Evolutionary conservation across 2,888 invertebrate species (phyloP), one percentile per base, ranked within the genome.

Genomic region (Parnassius smintheus): DNA sequence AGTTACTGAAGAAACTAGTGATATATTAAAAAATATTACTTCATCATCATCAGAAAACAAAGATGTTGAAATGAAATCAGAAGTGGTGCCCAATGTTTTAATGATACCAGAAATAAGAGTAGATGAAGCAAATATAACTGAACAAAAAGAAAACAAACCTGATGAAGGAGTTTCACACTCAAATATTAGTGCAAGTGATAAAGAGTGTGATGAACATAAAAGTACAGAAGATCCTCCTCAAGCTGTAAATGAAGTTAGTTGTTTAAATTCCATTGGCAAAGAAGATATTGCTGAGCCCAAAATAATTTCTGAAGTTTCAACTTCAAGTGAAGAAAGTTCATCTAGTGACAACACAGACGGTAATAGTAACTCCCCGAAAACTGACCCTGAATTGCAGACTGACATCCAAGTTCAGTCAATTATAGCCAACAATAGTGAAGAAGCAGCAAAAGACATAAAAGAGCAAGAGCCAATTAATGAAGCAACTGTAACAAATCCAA

Each of bases 321-420:
- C 86, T 52, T 88, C 90, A 48, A 90, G 88, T 74, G 91, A 91
- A 69, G 90, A 90, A 69, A 91, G 88, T 70, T 91, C 88, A 45
- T 89, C 89, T 11, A 90, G 89, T 78, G 91, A 90, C 60, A 90
- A 88, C 59, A 90, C 86, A 63, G 89, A 90, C 78, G 85, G 85
- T 1, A 91, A 87, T 65, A 90, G 91, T 66, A 88, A 85, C 68
- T 91, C 92, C 10, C 90, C 92, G 3, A 91, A 88, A 71, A 70
- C 79, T 52, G 84, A 74, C 49, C 51, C 66, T 53, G 58, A 66
- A 50, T 48, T 58, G 52, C 58, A 65, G 54, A 58, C 51, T 22
- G 62, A 65, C 25, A 18, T 53, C 44, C 56, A 42, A 22, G 48
- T 53, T 60, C 73, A 77, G 63, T 70, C 74, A 42, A 64, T 70